Evolutionary conservation across 2,797 vertebrate genomes (phyloP), one percentile per base, ranked within the genome.

Genomic region (Spatula clypeata): DNA sequence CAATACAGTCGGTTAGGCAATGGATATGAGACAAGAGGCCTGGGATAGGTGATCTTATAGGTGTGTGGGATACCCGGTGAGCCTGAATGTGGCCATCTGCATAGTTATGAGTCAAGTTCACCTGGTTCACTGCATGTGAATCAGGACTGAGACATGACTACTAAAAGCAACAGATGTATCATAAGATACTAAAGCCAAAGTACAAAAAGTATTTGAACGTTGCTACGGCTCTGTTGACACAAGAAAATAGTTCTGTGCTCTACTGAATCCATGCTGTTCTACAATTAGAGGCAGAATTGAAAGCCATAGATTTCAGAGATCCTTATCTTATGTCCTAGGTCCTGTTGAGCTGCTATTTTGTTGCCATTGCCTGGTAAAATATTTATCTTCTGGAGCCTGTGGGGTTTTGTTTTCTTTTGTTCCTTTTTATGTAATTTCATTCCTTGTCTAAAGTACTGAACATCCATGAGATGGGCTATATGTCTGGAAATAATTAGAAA

Each of bases 211-310:
- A 88, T 95, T 95, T 90, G 79, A 92, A 66, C 47, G 66, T 66
- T 92, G 27, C 67, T 66, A 21, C 53, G 31, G 80, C 70, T 81
- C 71, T 93, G 71, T 96, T 96, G 92, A 95, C 92, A 92, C 64
- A 93, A 94, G 88, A 95, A 95, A 94, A 96, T 95, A 70, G 75
- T 84, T 96, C 94, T 94, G 71, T 96, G 93, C 88, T 97, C 95
- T 90, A 24, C 24, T 96, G 93, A 95, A 64, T 81, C 53, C 40
- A 84, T 0, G 31, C 60, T 92, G 81, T 96, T 96, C 80, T 23
- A 51, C 71, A 92, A 86, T 66, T 79, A 75, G 34, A 93, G 27
- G 34, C 29, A 66, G 34, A 79, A 87, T 27, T 60, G 64, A 91
- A 93, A 94, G 42, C 60, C 47, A 20, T 29, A 60, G 51, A 42